Evolutionary conservation across 2,888 invertebrate genomes (phyloP).

Genomic region (Acanthosepion lycidas): DNA sequence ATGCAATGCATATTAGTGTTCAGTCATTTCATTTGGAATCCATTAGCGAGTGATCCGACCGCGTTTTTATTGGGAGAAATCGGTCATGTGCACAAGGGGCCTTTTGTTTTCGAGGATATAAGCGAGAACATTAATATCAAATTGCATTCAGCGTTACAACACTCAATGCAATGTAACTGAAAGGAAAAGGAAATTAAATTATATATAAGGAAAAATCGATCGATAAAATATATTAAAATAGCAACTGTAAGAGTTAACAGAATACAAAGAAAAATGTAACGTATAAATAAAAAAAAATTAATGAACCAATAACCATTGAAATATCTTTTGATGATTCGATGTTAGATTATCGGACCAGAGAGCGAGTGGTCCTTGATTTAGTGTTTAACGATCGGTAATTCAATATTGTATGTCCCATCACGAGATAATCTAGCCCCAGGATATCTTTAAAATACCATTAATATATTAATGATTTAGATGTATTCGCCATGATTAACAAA

Average conservation of each 20-base stretch:
- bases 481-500: background rate
- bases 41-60: background rate
- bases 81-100: background rate
- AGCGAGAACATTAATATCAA: slow-evolving; percentile 8
- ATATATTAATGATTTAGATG: background rate
- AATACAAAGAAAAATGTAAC: too few relatives aligned
- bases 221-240: too few relatives aligned
- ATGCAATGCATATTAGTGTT: background rate
- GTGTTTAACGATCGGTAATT: too few relatives aligned
- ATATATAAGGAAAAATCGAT: too few relatives aligned
- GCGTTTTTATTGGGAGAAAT: background rate
- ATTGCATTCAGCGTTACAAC: background rate
- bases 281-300: too few relatives aligned
- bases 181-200: background rate
- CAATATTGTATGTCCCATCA: too few relatives aligned
- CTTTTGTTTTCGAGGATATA: slow-evolving; percentile 2
- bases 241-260: too few relatives aligned
- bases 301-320: too few relatives aligned
- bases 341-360: too few relatives aligned
- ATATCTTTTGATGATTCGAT: too few relatives aligned
- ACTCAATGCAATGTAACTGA: background rate
- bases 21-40: background rate
- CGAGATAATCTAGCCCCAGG: too few relatives aligned
- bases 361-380: too few relatives aligned
- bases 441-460: background rate